Base-by-base conservation (phyloP, 1,140 invertebrate genomes). In the Drosophila teissieri region DNA sequence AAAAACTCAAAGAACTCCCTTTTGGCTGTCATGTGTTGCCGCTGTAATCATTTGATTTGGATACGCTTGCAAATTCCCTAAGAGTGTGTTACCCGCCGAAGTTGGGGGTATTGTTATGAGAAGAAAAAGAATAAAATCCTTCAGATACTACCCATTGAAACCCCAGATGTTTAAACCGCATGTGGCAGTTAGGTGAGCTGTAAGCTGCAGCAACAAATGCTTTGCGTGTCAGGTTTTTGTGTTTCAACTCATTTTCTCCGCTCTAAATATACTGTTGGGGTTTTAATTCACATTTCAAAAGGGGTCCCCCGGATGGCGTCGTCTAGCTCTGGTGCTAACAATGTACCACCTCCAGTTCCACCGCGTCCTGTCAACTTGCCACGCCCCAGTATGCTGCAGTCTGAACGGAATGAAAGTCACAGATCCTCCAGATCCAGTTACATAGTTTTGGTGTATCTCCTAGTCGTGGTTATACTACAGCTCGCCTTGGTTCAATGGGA, bases 31-130 rank as follows among this genome's bases (percentile, higher is more conserved):
- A 89, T 89, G 84, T 89, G 84, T 76, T 80, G 84, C 52, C 60
- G 60, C 62, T 51, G 67, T 78, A 86, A 86, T 63, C 83, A 86
- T 86, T 86, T 86, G 79, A 84, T 89, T 80, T 70, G 65, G 70
- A 54, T 74, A 60, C 64, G 57, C 44, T 46, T 62, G 56, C 40
- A 45, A 54, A 62, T 42, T 75, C 58, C 49, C 44, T 51, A n/a
- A 42, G 55, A 61, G 67, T 67, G 55, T 73, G 51, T 80, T 76
- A 61, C 63, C 54, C 54, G 39, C 36, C 27, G 22, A 7, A 46
- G 37, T 45, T 11, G 14, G 46, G 55, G 11, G 73, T 53, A 69
- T 81, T 85, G 62, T 82, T 88, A 79, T 88, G 80, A 37, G 64
- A 73, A 76, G 67, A 76, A 69, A 73, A 7, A 15, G 61, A 79